Evolutionary conservation across 2,113 vertebrate species (phyloP).

Genomic region (Noctilio leporinus): DNA sequence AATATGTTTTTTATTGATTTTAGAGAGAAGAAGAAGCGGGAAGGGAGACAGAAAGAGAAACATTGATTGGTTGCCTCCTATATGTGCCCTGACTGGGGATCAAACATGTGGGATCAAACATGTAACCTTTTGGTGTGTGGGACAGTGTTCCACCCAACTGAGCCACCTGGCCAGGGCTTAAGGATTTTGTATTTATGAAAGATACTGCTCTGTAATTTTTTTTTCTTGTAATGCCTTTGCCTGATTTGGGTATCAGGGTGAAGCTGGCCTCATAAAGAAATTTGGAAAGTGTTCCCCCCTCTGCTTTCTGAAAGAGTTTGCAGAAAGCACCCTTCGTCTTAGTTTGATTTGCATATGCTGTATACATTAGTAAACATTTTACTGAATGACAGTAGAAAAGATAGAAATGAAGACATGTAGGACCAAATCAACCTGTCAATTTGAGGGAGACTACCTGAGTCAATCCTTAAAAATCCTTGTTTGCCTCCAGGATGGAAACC

Average conservation of each 20-base stretch:
- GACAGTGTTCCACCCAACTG: background rate
- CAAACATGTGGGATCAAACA: too few species aligned
- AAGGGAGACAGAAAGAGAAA: background rate
- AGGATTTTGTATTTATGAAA: background rate
- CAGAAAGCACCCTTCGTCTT: background rate
- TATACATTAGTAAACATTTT: background rate
- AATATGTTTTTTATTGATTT: too few species aligned
- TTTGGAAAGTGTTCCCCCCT: background rate
- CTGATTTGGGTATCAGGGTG: background rate
- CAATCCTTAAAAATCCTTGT: background rate
- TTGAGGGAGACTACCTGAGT: background rate
- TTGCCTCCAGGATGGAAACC: background rate
- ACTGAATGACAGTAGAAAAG: background rate
- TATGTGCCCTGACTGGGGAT: background rate
- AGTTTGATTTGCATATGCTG: background rate
- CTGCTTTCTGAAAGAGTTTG: background rate
- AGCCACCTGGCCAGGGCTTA: too few species aligned
- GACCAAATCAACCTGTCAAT: background rate
- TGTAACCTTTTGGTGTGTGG: too few species aligned
- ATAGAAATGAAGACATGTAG: background rate
- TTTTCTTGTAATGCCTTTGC: background rate
- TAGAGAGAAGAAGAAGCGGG: too few species aligned
- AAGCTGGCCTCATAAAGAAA: background rate
- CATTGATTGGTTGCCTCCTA: background rate
- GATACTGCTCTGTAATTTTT: background rate